phyloP scores from a whole-genome alignment of 2,113 vertebrate genomes.

The Stigmatopora argus region DNA sequence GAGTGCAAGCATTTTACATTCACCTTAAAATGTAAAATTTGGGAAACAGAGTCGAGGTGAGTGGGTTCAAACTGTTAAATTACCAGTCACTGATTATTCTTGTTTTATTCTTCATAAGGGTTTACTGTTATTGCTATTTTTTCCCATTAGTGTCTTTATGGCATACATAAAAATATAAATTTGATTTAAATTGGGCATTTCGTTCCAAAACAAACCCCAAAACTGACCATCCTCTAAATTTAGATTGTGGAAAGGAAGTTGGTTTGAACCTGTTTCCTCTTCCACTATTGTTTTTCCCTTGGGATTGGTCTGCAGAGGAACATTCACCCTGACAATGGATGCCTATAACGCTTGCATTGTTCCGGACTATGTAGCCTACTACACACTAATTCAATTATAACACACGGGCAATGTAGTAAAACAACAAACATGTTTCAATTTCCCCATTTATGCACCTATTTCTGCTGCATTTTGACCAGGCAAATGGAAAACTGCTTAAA shows the following conservation, averaged over 20 bases:
- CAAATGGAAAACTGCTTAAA: too few species aligned
- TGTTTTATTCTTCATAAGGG: background rate
- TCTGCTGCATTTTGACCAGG: background rate
- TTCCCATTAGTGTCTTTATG: slow-evolving; percentile 8
- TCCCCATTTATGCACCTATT: too few species aligned
- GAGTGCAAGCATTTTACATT: background rate
- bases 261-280: slow-evolving; percentile 60
- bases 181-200: slow-evolving; percentile 29
- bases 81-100: background rate
- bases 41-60: background rate
- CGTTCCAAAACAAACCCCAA: slow-evolving; percentile 19
- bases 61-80: background rate
- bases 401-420: background rate
- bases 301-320: slow-evolving; percentile 40
- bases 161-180: slow-evolving; percentile 40
- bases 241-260: slow-evolving; percentile 60
- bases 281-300: slow-evolving; percentile 49
- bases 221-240: slow-evolving; percentile 42
- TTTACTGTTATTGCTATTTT: background rate
- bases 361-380: slow-evolving; percentile 12
- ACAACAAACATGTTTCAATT: background rate
- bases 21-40: too few species aligned
- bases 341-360: slow-evolving; percentile 51
- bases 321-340: slow-evolving; percentile 64
- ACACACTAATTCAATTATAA: background rate